phyloP scores from a whole-genome alignment of 2,797 vertebrate species.

The Ficedula albicollis region DNA sequence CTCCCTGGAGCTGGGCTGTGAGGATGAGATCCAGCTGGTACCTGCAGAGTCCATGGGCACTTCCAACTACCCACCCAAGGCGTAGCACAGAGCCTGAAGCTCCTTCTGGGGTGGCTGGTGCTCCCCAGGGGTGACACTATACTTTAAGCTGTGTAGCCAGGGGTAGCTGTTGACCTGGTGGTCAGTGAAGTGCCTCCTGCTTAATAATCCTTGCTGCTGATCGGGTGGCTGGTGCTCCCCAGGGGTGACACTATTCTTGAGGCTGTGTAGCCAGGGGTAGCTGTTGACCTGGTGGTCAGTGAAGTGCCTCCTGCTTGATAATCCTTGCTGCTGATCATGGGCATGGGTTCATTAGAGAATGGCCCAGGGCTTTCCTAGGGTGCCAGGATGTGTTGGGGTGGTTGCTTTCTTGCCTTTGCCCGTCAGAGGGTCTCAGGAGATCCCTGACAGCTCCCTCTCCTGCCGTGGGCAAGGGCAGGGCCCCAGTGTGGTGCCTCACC shows the following conservation, averaged over 20 bases:
- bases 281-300: background rate
- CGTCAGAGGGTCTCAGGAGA: background rate
- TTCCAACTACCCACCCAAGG: background rate
- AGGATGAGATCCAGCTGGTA: background rate
- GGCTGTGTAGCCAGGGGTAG: background rate
- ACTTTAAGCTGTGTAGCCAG: background rate
- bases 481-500: background rate
- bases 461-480: background rate
- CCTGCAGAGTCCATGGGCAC: background rate
- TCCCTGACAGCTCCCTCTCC: accelerated
- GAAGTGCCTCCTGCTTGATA: background rate
- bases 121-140: background rate
- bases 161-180: background rate
- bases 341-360: background rate
- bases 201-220: background rate
- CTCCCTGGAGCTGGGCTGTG: background rate
- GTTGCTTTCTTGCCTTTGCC: background rate
- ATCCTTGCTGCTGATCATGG: background rate
- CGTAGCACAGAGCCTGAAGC: background rate
- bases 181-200: background rate
- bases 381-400: background rate
- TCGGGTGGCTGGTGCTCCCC: too few relatives aligned
- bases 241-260: background rate
- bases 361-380: background rate
- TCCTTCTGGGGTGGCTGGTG: background rate